phyloP scores from a whole-genome alignment of 2,888 invertebrate genomes.

The Eristalis tenax region DNA sequence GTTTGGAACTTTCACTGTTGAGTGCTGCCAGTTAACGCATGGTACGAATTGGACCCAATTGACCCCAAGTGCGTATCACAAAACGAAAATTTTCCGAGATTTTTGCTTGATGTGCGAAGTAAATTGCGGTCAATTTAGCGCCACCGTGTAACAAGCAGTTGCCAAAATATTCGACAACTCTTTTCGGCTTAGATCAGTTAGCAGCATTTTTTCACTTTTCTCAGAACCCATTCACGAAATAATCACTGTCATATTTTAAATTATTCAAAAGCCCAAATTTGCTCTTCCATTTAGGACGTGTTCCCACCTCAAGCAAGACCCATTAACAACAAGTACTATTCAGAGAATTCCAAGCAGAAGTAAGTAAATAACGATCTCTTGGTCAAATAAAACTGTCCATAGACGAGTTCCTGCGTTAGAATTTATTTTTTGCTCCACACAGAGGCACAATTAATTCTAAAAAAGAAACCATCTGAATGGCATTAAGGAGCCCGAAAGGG shows the following conservation, averaged over 20 bases:
- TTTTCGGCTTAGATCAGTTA: neutral
- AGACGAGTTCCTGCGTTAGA: neutral
- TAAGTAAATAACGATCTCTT: conserved; percentile 19
- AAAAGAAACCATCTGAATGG: conserved; percentile 25
- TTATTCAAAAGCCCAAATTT: conserved; percentile 1
- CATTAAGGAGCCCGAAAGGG: conserved; percentile 43
- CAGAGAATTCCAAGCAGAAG: conserved; percentile 28
- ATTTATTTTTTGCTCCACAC: neutral
- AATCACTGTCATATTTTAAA: conserved; percentile 15
- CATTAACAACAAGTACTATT: conserved; percentile 32
- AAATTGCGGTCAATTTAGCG: no score
- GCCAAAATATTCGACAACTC: neutral
- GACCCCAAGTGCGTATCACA: no score
- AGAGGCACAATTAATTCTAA: conserved; percentile 26
- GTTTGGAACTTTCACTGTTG: no score
- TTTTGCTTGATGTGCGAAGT: no score
- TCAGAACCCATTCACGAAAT: neutral
- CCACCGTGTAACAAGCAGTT: neutral
- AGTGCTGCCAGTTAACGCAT: no score
- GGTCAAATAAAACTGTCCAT: conserved; percentile 26
- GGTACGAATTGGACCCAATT: no score
- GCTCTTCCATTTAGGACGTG: conserved; percentile 9
- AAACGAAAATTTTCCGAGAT: no score
- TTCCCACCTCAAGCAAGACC: conserved; percentile 24
- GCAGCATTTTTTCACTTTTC: neutral